phyloP scores from a whole-genome alignment of 2,888 invertebrate species.

The Pasiphila rectangulata region DNA sequence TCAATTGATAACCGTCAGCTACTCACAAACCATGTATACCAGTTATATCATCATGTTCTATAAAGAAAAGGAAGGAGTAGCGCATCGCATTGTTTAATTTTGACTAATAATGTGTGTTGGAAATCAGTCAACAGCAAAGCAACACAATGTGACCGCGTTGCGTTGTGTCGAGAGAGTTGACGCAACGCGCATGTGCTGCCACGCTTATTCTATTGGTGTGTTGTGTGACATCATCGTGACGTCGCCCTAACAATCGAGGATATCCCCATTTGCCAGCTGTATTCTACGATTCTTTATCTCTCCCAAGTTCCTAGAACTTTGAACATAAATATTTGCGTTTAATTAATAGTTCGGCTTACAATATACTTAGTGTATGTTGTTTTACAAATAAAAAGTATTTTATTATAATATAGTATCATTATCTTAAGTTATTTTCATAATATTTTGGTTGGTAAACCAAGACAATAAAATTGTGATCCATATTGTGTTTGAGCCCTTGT shows the following conservation, averaged over 20 bases:
- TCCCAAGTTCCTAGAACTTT: constrained; percentile 17
- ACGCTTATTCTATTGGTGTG: constrained; percentile 69
- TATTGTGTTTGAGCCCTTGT: too few relatives aligned
- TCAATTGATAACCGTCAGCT: too few relatives aligned
- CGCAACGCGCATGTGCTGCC: constrained; percentile 75
- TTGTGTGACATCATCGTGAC: constrained; percentile 78
- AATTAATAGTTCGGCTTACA: background rate
- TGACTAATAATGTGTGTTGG: constrained; percentile 32
- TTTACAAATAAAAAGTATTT: too few relatives aligned
- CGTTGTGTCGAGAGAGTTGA: constrained; percentile 59
- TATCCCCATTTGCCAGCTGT: constrained; percentile 58
- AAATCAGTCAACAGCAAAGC: constrained; percentile 38
- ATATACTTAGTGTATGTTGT: background rate
- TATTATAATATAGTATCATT: too few relatives aligned
- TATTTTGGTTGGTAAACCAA: too few relatives aligned
- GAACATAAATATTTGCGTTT: constrained; percentile 1
- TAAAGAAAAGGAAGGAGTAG: too few relatives aligned
- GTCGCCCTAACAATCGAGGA: constrained; percentile 69
- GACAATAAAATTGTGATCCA: too few relatives aligned
- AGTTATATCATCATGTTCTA: too few relatives aligned
- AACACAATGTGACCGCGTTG: constrained; percentile 39
- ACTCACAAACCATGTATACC: background rate
- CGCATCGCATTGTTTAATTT: constrained; percentile 12
- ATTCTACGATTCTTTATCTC: constrained; percentile 27
- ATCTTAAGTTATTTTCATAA: too few relatives aligned